These are phyloP conservation scores for Ictidomys tridecemlineatus DNA, from an alignment of 2,113 vertebrate genomes.

Conservation along the genomic window DNA sequence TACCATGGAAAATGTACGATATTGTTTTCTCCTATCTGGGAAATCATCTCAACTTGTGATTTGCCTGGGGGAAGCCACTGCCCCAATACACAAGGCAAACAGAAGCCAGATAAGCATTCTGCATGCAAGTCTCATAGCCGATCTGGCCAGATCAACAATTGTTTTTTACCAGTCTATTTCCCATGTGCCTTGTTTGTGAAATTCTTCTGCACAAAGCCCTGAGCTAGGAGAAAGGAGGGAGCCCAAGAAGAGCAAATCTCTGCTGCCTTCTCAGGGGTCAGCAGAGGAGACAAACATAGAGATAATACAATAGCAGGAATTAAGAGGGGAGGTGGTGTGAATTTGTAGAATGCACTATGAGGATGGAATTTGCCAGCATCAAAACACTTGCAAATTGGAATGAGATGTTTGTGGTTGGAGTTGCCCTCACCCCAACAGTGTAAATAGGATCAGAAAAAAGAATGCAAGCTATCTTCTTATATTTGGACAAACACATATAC, in stretches of 20 bases:
- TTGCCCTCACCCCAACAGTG: background rate
- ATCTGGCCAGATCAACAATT: background rate
- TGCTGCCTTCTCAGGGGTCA: background rate
- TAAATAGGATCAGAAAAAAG: background rate
- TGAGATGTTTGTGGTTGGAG: background rate
- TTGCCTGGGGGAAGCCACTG: background rate
- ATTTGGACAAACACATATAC: background rate
- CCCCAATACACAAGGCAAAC: background rate
- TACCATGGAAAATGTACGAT: background rate
- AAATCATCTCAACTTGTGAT: constrained; percentile 7
- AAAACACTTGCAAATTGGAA: background rate
- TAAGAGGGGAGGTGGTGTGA: background rate
- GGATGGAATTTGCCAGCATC: background rate
- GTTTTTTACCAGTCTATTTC: background rate
- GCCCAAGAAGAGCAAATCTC: background rate
- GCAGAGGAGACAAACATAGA: background rate
- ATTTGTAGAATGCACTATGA: background rate
- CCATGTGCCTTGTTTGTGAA: background rate
- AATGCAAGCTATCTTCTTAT: background rate
- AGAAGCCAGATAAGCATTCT: background rate
- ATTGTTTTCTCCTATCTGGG: background rate
- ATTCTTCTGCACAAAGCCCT: background rate
- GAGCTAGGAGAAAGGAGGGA: background rate
- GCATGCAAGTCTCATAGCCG: background rate
- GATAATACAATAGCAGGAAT: background rate